Evolutionary conservation across 1,140 invertebrate genomes (phyloP), one percentile per base, ranked within the genome.

Genomic region (Cyphomyrmex costatus): DNA sequence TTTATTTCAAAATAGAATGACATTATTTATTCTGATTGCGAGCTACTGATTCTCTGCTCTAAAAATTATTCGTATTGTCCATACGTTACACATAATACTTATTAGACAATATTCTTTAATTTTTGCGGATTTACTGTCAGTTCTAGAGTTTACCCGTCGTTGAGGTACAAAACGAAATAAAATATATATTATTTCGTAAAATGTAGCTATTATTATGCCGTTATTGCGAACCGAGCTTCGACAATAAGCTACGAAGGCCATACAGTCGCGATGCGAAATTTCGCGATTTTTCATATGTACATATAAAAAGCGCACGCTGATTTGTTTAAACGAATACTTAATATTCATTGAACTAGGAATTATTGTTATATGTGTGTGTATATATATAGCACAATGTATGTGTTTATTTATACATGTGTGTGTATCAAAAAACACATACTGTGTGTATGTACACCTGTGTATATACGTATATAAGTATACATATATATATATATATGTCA

Each of bases 261-360:
- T 80, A 90, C 61, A 80, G 56, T 88, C 51, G 58, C 77, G 76
- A 71, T 61, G 61, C 27, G 19, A 80, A 84, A 61, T 73, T 91
- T 79, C 78, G 68, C 86, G 80, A 63, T 70, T 53, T 56, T 49
- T 56, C 30, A 30, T 88, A 33, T 86, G 68, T 90, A 88, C 8
- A 86, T 88, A 86, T 88, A 76, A 85, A 86, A 86, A 70, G 86
- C 86, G 85, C 42, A 82, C 21, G 70, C 86, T 89, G 78, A 70
- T 46, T 87, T 83, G 76, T 90, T 90, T 90, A 89, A 70, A 63
- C 87, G 85, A 92, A 91, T 92, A 92, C 86, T 90, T 92, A 89
- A 91, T 80, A 88, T 92, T 92, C 86, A 91, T 91, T 88, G 89
- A 89, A 91, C 77, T 89, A 93, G 86, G 71, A 85, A 85, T 66